Evolutionary conservation across 2,797 vertebrate genomes (phyloP).

Genomic region (Sebastes trivittatus): DNA sequence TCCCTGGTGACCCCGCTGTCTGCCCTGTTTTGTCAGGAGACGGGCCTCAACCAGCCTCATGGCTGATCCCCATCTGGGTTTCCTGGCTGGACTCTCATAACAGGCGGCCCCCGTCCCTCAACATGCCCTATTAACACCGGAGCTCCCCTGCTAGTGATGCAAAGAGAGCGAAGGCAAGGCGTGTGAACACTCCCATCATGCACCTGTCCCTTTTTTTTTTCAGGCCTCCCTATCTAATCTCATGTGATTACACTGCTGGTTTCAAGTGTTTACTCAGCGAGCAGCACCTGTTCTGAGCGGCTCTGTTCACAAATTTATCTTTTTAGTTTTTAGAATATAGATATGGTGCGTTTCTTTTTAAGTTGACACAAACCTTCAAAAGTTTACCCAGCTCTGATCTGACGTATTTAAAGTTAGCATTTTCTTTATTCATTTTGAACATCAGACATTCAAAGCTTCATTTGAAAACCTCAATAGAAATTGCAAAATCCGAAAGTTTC

Average conservation of each 20-base stretch:
- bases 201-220: slow-evolving; percentile 8
- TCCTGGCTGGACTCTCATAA: slow-evolving; percentile 66
- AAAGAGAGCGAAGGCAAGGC: slow-evolving; percentile 9
- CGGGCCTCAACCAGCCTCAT: slow-evolving; percentile 71
- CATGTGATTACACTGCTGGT: slow-evolving; percentile 38
- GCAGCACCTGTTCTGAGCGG: slow-evolving; percentile 54
- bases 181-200: slow-evolving; percentile 27
- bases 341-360: slow-evolving; percentile 2
- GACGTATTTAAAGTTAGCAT: background rate
- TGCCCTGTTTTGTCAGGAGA: slow-evolving; percentile 89
- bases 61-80: slow-evolving; percentile 77
- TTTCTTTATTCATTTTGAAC: background rate
- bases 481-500: too few species aligned
- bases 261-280: slow-evolving; percentile 42
- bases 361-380: slow-evolving; percentile 19
- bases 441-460: too few species aligned
- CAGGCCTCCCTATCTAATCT: slow-evolving; percentile 63
- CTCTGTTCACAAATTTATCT: slow-evolving; percentile 39
- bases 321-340: background rate
- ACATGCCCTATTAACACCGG: slow-evolving; percentile 43
- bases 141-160: slow-evolving; percentile 27
- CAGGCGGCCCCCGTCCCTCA: slow-evolving; percentile 34
- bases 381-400: slow-evolving; percentile 20
- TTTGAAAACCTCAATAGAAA: too few species aligned
- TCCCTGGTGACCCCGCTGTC: slow-evolving; percentile 87